Percentiles rank a stretch among this genome's conserved stretches.
Evolutionary conservation across 2,797 vertebrate genomes (phyloP).

Genomic region (Sebastes trivittatus): DNA sequence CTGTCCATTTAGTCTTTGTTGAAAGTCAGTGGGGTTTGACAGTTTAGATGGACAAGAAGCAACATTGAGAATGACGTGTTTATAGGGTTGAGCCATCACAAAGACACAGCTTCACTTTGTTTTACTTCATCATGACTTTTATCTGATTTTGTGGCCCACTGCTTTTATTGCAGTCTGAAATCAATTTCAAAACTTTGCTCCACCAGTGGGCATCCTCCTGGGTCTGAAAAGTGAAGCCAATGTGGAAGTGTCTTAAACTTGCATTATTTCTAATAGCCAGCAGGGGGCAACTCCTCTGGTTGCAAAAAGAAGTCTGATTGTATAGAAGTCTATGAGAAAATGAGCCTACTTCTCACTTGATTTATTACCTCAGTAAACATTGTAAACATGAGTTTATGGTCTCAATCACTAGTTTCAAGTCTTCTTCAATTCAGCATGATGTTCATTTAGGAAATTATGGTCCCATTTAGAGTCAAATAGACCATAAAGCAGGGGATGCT

Average conservation of each 20-base stretch:
- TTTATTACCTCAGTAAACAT: too few relatives aligned
- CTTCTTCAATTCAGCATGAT: too few relatives aligned
- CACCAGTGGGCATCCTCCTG: background rate
- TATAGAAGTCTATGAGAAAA: too few relatives aligned
- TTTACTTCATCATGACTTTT: background rate
- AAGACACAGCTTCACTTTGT: background rate
- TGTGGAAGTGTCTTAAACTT: too few relatives aligned
- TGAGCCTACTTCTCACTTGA: too few relatives aligned
- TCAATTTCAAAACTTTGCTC: background rate
- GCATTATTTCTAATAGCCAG: accelerated
- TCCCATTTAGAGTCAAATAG: too few relatives aligned
- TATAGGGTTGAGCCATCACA: background rate
- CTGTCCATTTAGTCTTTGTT: slow-evolving; percentile 17
- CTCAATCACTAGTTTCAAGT: too few relatives aligned
- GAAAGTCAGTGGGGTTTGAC: slow-evolving; percentile 29
- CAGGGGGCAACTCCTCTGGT: too few relatives aligned
- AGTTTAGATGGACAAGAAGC: background rate
- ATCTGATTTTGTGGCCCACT: background rate
- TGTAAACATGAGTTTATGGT: too few relatives aligned
- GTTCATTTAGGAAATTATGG: accelerated
- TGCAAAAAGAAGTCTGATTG: too few relatives aligned
- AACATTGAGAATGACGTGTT: background rate
- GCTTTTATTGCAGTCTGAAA: background rate
- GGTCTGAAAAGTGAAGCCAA: too few relatives aligned
- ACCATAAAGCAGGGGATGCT: too few relatives aligned